Percentiles rank a stretch among this genome's conserved stretches.
These are phyloP conservation scores for Dendrolimus punctatus DNA, from an alignment of 1,140 invertebrate genomes.

Conservation along the genomic window DNA sequence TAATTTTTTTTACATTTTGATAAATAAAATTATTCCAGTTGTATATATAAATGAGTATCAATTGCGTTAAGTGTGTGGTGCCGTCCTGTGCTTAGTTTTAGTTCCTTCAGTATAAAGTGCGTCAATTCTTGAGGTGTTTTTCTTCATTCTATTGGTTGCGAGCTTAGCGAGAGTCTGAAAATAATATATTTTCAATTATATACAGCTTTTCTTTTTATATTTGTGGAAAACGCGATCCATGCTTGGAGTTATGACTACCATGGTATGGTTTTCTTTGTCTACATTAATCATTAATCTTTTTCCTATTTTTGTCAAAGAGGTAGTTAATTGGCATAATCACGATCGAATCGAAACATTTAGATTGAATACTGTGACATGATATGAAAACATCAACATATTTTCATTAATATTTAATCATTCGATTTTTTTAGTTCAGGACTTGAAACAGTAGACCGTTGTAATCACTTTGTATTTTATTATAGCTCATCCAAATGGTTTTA, in stretches of 20 bases:
- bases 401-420: slow-evolving; percentile 13
- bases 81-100: slow-evolving; percentile 57
- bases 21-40: slow-evolving; percentile 32
- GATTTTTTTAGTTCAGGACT: slow-evolving; percentile 10
- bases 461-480: slow-evolving; percentile 12
- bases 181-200: slow-evolving; percentile 43
- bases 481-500: slow-evolving; percentile 9
- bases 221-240: slow-evolving; percentile 67
- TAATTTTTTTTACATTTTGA: slow-evolving; percentile 26
- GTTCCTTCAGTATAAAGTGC: slow-evolving; percentile 57
- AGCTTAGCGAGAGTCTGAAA: slow-evolving; percentile 32
- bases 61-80: slow-evolving; percentile 34
- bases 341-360: slow-evolving; percentile 24
- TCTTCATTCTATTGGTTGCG: slow-evolving; percentile 51
- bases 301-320: slow-evolving; percentile 49
- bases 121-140: slow-evolving; percentile 57
- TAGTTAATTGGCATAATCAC: slow-evolving; percentile 42
- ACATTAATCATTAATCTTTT: slow-evolving; percentile 48
- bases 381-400: slow-evolving; percentile 10
- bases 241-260: slow-evolving; percentile 72
- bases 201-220: slow-evolving; percentile 55
- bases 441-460: background rate
- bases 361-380: slow-evolving; percentile 18
- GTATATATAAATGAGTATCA: slow-evolving; percentile 27
- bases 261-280: slow-evolving; percentile 72